These are phyloP conservation scores for Diprion similis DNA, from an alignment of 1,140 invertebrate species.

Conservation along the genomic window DNA sequence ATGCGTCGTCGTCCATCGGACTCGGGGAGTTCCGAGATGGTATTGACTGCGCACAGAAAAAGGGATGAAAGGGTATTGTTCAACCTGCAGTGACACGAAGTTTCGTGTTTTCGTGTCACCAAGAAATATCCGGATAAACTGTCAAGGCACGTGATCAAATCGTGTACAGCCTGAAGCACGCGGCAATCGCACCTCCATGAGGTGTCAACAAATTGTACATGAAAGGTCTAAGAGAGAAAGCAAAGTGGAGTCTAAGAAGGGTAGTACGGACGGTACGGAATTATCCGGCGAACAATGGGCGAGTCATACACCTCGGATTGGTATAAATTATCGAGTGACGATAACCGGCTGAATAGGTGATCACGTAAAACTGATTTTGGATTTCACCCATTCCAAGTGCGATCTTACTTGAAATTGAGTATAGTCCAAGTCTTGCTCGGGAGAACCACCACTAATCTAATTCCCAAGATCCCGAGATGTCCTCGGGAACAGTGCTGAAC, in stretches of 20 bases:
- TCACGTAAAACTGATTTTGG: slow-evolving; percentile 64
- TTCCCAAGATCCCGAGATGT: slow-evolving; percentile 59
- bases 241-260: too few species aligned
- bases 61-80: not conserved
- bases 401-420: slow-evolving; percentile 64
- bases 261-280: not conserved
- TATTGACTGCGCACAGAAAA: not conserved
- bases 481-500: slow-evolving; percentile 31
- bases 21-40: not conserved
- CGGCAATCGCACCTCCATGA: too few species aligned
- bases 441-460: slow-evolving; percentile 64
- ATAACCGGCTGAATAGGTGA: slow-evolving; percentile 64
- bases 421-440: slow-evolving; percentile 61
- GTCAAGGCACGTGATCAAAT: too few species aligned
- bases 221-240: too few species aligned
- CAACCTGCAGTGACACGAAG: too few species aligned
- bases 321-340: slow-evolving; percentile 17
- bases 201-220: too few species aligned
- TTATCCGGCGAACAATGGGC: not conserved
- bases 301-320: not conserved
- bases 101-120: too few species aligned
- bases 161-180: too few species aligned
- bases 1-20: not conserved
- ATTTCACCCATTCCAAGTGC: slow-evolving; percentile 59
- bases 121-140: too few species aligned